Conservation (phyloP, 2,797 vertebrate genomes). For the Poeciliopsis presidionis region DNA sequence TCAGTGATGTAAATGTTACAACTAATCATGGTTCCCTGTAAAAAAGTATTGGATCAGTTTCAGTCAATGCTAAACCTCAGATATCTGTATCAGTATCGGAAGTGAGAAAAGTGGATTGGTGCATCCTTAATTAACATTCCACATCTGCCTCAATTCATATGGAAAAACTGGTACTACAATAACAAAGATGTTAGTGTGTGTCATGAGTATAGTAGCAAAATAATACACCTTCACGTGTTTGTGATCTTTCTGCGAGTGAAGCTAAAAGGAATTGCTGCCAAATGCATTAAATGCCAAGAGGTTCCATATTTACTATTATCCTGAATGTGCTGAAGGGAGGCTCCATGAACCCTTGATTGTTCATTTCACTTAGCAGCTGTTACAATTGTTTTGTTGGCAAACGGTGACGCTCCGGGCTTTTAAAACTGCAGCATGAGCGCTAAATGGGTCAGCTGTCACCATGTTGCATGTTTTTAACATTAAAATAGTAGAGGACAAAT, state of each 20-base stretch:
- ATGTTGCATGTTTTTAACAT: background rate
- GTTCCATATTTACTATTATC: background rate
- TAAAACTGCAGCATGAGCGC: background rate
- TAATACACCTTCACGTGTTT: background rate
- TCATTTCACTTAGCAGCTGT: background rate
- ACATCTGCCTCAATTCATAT: background rate
- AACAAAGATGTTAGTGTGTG: background rate
- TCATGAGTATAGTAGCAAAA: background rate
- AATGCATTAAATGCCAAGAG: background rate
- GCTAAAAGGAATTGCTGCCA: background rate
- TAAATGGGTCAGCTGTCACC: conserved; percentile 2
- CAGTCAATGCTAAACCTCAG: too few relatives aligned
- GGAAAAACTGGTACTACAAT: background rate
- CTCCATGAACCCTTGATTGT: background rate
- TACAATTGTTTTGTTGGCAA: background rate
- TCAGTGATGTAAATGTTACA: too few relatives aligned
- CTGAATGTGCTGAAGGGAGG: background rate
- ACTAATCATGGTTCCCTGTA: too few relatives aligned
- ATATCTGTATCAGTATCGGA: too few relatives aligned
- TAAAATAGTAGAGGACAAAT: background rate
- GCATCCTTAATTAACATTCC: background rate
- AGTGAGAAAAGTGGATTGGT: too few relatives aligned
- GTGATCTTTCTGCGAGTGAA: background rate
- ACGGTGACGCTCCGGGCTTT: background rate
- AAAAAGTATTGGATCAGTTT: too few relatives aligned